These are phyloP conservation scores for Phoebastria nigripes DNA, from an alignment of 2,797 vertebrate genomes.

Conservation along the genomic window DNA sequence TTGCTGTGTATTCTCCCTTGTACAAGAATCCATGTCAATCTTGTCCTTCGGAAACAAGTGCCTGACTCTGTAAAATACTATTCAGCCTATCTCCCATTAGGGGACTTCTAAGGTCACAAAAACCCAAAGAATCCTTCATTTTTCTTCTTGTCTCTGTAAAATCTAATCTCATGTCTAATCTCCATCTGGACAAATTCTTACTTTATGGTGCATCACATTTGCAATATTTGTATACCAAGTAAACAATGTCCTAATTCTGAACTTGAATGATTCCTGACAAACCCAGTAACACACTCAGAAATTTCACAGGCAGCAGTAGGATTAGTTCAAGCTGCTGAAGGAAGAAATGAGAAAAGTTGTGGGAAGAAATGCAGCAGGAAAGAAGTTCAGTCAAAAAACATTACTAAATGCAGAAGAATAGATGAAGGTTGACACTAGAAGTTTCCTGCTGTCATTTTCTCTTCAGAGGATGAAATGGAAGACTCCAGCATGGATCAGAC, in stretches of 20 bases:
- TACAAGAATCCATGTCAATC: background rate
- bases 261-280: background rate
- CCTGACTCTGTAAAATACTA: background rate
- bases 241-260: background rate
- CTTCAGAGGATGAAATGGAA: constrained; percentile 49
- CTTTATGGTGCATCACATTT: background rate
- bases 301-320: background rate
- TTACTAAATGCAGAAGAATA: constrained; percentile 22
- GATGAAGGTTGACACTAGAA: constrained; percentile 44
- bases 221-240: background rate
- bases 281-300: background rate
- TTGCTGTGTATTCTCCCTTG: background rate
- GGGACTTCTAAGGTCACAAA: background rate
- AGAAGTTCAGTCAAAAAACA: constrained; percentile 40
- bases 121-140: background rate
- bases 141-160: background rate
- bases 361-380: constrained; percentile 10
- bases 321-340: constrained; percentile 48
- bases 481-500: constrained; percentile 37
- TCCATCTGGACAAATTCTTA: background rate
- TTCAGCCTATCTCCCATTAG: background rate
- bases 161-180: background rate
- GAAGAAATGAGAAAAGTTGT: constrained; percentile 41
- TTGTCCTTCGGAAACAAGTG: background rate
- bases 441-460: constrained; percentile 57